These are phyloP conservation scores for Oenanthe oenanthe DNA, from an alignment of 2,113 vertebrate species.

Conservation along the genomic window DNA sequence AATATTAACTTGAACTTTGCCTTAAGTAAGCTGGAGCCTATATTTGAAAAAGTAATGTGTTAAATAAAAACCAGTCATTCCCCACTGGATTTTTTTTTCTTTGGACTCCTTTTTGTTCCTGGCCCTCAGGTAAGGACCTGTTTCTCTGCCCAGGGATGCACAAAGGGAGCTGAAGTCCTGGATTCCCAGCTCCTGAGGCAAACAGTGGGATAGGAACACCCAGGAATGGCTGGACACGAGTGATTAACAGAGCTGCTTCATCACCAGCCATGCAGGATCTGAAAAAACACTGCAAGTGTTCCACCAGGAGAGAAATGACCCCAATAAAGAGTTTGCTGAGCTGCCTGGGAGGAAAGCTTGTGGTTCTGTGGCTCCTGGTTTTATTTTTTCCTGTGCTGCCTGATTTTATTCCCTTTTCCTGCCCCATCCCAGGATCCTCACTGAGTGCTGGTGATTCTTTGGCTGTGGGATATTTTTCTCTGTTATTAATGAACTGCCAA, in stretches of 20 bases:
- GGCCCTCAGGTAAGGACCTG: not conserved
- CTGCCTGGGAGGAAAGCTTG: too few relatives aligned
- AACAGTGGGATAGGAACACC: not conserved
- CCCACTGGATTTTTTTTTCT: not conserved
- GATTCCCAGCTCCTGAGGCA: not conserved
- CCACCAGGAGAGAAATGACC: not conserved
- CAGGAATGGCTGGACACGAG: not conserved
- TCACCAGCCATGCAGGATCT: too few relatives aligned
- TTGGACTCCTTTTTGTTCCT: not conserved
- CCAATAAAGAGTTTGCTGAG: not conserved
- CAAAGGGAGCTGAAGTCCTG: not conserved
- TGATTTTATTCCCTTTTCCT: not conserved
- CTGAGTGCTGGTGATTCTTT: not conserved
- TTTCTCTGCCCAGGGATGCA: not conserved
- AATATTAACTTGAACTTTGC: slow-evolving; percentile 67
- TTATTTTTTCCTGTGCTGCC: not conserved
- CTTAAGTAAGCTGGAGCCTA: slow-evolving; percentile 43
- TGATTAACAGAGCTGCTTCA: not conserved
- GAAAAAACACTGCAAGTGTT: not conserved
- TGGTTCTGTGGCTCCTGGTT: not conserved
- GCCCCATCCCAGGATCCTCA: not conserved
- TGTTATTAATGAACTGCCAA: slow-evolving; percentile 28
- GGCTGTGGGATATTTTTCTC: not conserved
- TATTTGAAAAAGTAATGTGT: slow-evolving; percentile 49
- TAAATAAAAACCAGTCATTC: slow-evolving; percentile 43